These are phyloP conservation scores for Pollachius pollachius DNA, from an alignment of 2,113 vertebrate genomes.

Conservation along the genomic window DNA sequence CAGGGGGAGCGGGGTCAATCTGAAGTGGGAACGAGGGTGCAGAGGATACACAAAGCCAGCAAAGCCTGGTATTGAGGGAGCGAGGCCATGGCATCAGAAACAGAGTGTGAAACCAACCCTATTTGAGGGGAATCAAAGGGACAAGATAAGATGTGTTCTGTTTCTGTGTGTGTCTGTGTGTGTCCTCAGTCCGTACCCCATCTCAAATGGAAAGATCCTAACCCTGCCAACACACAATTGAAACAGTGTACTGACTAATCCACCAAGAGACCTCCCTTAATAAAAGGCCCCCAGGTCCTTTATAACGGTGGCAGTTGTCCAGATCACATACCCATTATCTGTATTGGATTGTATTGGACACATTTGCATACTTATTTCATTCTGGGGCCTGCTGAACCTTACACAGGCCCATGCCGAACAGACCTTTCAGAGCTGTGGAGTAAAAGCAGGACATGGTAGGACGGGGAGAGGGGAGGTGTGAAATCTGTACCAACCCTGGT, in stretches of 20 bases:
- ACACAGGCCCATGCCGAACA: conserved; percentile 38
- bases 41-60: conserved; percentile 64
- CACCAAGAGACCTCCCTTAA: conserved; percentile 58
- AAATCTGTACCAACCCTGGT: conserved; percentile 32
- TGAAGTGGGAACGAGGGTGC: conserved; percentile 58
- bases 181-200: conserved; percentile 6
- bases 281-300: conserved; percentile 33
- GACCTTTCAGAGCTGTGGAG: conserved; percentile 37
- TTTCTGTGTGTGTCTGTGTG: conserved; percentile 35
- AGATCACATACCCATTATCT: conserved; percentile 55
- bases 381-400: conserved; percentile 37
- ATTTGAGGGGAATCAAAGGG: conserved; percentile 55
- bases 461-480: conserved; percentile 6
- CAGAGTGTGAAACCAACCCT: conserved; percentile 55
- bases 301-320: conserved; percentile 53
- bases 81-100: conserved; percentile 55
- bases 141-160: conserved; percentile 48
- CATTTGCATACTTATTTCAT: conserved; percentile 69
- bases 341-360: conserved; percentile 39
- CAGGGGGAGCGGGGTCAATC: conserved; percentile 60
- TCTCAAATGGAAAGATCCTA: background rate
- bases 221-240: conserved; percentile 15
- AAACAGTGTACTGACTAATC: conserved; percentile 59
- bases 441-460: conserved; percentile 29
- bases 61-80: conserved; percentile 64